Evolutionary conservation across 2,888 invertebrate genomes (phyloP).

Genomic region (Orthosia gracilis): DNA sequence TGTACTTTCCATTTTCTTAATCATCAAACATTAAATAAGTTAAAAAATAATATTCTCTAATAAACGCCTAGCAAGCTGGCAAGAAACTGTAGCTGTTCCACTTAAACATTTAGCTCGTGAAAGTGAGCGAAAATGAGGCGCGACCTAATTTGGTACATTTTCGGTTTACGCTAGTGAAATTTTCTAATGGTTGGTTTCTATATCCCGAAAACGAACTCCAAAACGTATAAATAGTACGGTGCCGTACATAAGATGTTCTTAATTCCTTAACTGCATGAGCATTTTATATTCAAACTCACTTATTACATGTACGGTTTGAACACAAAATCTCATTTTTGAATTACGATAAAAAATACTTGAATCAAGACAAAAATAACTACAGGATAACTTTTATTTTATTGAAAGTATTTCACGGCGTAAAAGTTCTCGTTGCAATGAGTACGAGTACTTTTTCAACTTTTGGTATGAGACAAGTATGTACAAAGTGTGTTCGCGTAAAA

Average conservation of each 20-base stretch:
- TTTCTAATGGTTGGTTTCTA: constrained; percentile 17
- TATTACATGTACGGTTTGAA: background rate
- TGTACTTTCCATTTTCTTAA: constrained; percentile 46
- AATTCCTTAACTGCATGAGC: background rate
- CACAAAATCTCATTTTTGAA: background rate
- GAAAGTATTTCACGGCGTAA: no score
- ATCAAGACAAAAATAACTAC: no score
- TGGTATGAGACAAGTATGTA: no score
- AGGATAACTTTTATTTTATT: no score
- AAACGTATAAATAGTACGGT: background rate
- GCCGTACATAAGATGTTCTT: background rate
- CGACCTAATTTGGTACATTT: constrained; percentile 55
- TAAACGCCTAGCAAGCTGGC: constrained; percentile 45
- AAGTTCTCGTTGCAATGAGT: no score
- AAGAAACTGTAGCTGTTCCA: constrained; percentile 47
- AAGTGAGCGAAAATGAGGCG: constrained; percentile 52
- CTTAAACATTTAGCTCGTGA: constrained; percentile 55
- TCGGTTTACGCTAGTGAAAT: constrained; percentile 37
- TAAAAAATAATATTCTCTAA: constrained; percentile 35
- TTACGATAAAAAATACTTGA: no score
- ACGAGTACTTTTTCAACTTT: no score
- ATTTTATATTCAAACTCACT: background rate
- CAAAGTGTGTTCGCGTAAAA: no score
- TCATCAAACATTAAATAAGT: constrained; percentile 48
- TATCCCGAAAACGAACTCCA: background rate